These are phyloP conservation scores for Cotesia typhae DNA, from an alignment of 1,140 invertebrate genomes.

Conservation along the genomic window DNA sequence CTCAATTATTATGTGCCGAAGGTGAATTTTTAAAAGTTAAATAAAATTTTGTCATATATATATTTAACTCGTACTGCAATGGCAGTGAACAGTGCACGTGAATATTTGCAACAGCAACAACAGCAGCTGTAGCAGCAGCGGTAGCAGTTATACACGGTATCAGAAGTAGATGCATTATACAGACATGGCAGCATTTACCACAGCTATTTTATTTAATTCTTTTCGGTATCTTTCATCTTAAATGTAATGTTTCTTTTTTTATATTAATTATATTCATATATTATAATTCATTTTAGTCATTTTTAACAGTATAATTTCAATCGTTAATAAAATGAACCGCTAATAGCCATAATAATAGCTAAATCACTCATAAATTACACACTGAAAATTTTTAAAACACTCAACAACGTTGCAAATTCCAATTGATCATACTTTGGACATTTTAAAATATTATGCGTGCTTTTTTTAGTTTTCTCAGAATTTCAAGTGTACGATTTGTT, in stretches of 20 bases:
- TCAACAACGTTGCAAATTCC: too few species aligned
- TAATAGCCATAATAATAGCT: too few species aligned
- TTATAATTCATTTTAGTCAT: too few species aligned
- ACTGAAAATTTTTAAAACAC: too few species aligned
- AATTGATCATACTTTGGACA: too few species aligned
- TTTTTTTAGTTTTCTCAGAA: conserved; percentile 42
- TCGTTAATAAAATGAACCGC: too few species aligned
- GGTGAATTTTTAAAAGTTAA: too few species aligned
- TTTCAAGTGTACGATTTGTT: too few species aligned
- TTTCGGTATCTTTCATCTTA: conserved; percentile 13
- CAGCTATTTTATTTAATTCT: conserved; percentile 49
- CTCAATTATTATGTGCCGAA: too few species aligned
- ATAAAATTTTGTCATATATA: conserved; percentile 42
- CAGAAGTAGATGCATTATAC: conserved; percentile 45
- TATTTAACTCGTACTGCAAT: conserved; percentile 64
- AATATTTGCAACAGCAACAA: conserved; percentile 62
- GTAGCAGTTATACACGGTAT: conserved; percentile 51
- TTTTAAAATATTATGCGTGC: conserved; percentile 32
- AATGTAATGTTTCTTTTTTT: conserved; percentile 27
- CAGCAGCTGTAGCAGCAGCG: conserved; percentile 46
- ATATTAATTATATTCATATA: conserved; percentile 11
- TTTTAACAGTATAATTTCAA: too few species aligned
- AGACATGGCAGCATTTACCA: conserved; percentile 60
- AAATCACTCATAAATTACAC: too few species aligned
- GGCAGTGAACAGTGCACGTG: conserved; percentile 66